Evolutionary conservation across 2,113 vertebrate species (phyloP), one percentile per base, ranked within the genome.

Genomic region (Cynopterus brachyotis): DNA sequence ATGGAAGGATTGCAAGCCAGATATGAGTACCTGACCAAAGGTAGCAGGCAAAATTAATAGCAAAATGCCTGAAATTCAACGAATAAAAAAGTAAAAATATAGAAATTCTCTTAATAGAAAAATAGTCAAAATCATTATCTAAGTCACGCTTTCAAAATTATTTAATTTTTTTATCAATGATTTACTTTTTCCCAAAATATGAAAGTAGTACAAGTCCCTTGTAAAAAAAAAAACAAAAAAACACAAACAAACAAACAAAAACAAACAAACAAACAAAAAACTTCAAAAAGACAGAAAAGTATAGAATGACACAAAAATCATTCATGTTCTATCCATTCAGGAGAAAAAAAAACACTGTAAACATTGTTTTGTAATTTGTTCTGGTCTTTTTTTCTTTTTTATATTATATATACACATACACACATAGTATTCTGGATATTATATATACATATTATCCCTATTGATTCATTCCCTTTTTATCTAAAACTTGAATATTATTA

Each of bases 71-170:
- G 11, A 47, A 67, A 67, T 42, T 47, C 26, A 76, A 20, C 78
- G 72, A 91, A 67, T 6, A 24, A 35, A 55, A 89, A 75, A 79
- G 59, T 30, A 76, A 76, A 86, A 40, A 2, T 55, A 0, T 35
- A 83, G 57, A 40, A 59, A 5, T 45, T 73, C 28, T 62, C 15
- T 72, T 15, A n/a, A 11, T 72, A 35, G 37, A 22, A 76, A 75
- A 66, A 24, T 1, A 37, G 35, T 22, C 64, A 30, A 86, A 95
- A 79, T 89, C 62, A 17, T 90, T 91, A 59, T 10, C 7, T 2
- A 75, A 81, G 0, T 88, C 40, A 75, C 92, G 40, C n/a, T 96
- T 96, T 90, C 66, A 80, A 93, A 72, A 89, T 91, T 40, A 82
- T 47, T 81, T 3, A n/a, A 67, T 64, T 75, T 78, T 73, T 85